phyloP scores from a whole-genome alignment of 2,797 vertebrate species.

The Rousettus madagascariensis region DNA sequence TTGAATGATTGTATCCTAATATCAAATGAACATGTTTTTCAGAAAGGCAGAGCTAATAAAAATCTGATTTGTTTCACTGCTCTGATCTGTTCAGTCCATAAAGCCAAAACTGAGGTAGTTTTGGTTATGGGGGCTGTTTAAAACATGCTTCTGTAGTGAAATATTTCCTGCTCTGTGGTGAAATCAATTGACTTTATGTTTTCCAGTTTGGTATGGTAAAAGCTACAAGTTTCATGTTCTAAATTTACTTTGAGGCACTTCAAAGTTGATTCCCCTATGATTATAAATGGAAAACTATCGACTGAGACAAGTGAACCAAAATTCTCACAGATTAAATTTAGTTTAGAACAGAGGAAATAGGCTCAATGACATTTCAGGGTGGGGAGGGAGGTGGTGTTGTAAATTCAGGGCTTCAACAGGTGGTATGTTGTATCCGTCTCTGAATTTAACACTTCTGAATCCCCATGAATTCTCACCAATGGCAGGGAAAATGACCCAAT shows the following conservation, averaged over 20 bases:
- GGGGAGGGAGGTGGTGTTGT: not conserved
- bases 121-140: not conserved
- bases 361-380: not conserved
- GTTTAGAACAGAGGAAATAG: not conserved
- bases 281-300: not conserved
- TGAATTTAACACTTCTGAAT: slow-evolving; percentile 33
- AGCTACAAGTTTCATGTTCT: slow-evolving; percentile 3
- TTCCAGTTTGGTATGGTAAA: slow-evolving; percentile 55
- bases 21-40: slow-evolving; percentile 28
- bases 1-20: slow-evolving; percentile 20
- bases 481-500: not conserved
- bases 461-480: not conserved
- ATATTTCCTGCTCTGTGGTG: slow-evolving; percentile 24
- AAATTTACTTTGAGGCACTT: slow-evolving; percentile 36
- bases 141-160: not conserved
- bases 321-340: slow-evolving; percentile 20
- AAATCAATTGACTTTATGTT: slow-evolving; percentile 6
- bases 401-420: not conserved
- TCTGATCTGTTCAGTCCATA: not conserved
- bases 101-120: not conserved
- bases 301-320: not conserved
- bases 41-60: slow-evolving; percentile 19
- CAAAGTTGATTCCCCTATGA: not conserved
- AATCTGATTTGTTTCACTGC: not conserved
- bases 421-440: not conserved